Evolutionary conservation across 1,140 invertebrate species (phyloP), one percentile per base, ranked within the genome.

Genomic region (Maconellicoccus hirsutus): DNA sequence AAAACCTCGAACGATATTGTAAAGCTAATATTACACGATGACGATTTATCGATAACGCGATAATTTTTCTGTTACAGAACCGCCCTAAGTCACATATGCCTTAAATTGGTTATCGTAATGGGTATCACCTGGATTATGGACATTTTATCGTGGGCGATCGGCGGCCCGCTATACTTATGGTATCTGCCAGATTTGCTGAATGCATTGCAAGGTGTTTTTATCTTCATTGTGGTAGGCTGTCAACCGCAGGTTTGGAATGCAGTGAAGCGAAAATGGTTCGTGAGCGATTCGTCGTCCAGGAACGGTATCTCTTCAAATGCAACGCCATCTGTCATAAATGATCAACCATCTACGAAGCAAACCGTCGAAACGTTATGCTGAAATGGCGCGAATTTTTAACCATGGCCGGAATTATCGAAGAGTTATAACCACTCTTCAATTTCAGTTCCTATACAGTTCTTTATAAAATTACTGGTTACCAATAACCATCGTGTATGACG

Each of bases 191-290:
- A 92, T 78, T 77, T 93, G 73, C 84, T 93, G 77, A 94, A 93
- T 79, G 86, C 88, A 69, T 82, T 92, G 27, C 91, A 94, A 79
- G 91, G 91, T 52, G 86, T 93, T n/a, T 86, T 93, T 77, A 93
- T 94, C 71, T 94, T 94, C 78, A 84, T 90, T 73, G 91, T 93
- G 52, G 90, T 93, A 69, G 89, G 90, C 26, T 92, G 89, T 79
- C 91, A 93, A 81, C 89, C 89, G n/a, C 78, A 83, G 79, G 84
- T 89, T 33, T 84, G 87, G 77, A 83, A 86, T 22, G 87, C 87
- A 21, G 78, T 88, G 14, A 87, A 87, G 75, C 80, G 87, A 71
- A 79, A 88, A 71, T 82, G 85, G 81, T 83, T 85, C 81, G 82
- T 83, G 80, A 82, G 80, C 70, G 82, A 83, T 14, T 69, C 71